These are phyloP conservation scores for Rhopalosiphum maidis DNA, from an alignment of 1,140 invertebrate genomes.

Conservation along the genomic window DNA sequence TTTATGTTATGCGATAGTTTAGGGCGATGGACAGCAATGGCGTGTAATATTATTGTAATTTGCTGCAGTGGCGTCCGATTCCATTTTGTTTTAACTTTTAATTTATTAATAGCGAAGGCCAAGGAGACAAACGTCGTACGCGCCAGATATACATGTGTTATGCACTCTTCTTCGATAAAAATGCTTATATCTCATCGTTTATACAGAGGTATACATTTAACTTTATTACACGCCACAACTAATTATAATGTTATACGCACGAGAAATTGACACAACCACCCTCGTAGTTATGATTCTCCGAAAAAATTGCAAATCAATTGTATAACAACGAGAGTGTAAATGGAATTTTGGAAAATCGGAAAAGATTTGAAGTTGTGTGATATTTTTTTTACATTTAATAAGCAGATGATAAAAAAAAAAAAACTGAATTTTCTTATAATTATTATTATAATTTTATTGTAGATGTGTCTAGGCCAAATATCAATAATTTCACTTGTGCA, in stretches of 20 bases:
- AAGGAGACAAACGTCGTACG: conserved; percentile 13
- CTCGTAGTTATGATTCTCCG: background rate
- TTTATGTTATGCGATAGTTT: background rate
- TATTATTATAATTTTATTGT: background rate
- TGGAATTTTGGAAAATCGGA: background rate
- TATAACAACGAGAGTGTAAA: background rate
- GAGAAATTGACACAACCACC: background rate
- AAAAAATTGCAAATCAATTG: background rate
- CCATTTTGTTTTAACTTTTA: conserved; percentile 49
- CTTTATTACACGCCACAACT: background rate
- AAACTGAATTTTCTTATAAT: background rate
- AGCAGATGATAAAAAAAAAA: background rate
- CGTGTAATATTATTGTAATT: conserved; percentile 27
- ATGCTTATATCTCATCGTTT: background rate
- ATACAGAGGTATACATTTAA: background rate
- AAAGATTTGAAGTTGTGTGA: background rate
- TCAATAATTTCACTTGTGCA: background rate
- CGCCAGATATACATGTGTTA: conserved; percentile 42
- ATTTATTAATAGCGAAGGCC: conserved; percentile 57
- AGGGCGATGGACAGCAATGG: background rate
- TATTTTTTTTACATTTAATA: background rate
- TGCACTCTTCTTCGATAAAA: background rate
- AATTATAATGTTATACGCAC: background rate
- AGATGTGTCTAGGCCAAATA: background rate
- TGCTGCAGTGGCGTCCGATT: background rate